phyloP scores from a whole-genome alignment of 2,113 vertebrate genomes.

The Coreoperca whiteheadi region DNA sequence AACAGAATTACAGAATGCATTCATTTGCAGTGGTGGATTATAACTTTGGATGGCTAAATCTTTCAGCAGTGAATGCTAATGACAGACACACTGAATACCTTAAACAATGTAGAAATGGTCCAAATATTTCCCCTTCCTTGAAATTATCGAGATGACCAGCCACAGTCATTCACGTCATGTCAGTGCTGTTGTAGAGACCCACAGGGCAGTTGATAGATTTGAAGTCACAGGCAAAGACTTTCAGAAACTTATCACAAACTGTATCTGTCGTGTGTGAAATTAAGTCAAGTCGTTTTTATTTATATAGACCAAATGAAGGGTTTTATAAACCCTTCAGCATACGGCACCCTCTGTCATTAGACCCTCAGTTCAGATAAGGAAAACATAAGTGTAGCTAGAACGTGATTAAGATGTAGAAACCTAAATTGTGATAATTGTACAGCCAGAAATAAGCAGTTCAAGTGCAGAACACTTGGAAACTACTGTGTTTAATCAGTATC shows the following conservation, averaged over 20 bases:
- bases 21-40: constrained; percentile 44
- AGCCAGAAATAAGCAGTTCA: not conserved
- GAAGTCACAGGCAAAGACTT: not conserved
- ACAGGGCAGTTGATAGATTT: not conserved
- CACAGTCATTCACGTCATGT: not conserved
- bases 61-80: constrained; percentile 28
- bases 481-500: not conserved
- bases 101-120: constrained; percentile 8
- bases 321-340: not conserved
- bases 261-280: not conserved
- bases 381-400: not conserved
- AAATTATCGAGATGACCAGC: not conserved
- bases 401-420: not conserved
- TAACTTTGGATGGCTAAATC: constrained; percentile 30
- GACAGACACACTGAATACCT: not conserved
- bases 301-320: not conserved
- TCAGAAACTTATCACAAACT: not conserved
- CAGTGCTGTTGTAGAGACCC: not conserved
- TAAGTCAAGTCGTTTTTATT: not conserved
- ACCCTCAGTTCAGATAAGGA: not conserved
- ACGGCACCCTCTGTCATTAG: not conserved
- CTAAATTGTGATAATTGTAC: not conserved
- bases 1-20: constrained; percentile 10
- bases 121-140: not conserved
- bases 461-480: not conserved